Base-by-base conservation (phyloP, 1,140 invertebrate genomes). In the Pygmarrhopalites habei region DNA sequence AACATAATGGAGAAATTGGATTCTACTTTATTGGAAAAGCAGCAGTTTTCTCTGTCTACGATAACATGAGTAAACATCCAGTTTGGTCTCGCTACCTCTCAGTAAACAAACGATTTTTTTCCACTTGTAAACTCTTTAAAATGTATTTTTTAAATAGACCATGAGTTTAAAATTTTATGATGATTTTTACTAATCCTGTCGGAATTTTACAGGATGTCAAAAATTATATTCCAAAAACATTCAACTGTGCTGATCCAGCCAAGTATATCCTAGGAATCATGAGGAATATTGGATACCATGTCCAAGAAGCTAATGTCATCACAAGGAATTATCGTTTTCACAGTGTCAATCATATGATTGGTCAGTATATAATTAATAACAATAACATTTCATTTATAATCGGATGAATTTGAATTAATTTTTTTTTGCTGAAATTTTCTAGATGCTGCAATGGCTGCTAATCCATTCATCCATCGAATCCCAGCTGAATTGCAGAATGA, bases 381-480 rank as follows among this genome's bases (percentile, higher is more conserved):
- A 10, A 52, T 52, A 21, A 52, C 5, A 25, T 21, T 17, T 28
- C 26, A 23, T n/a, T 26, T 62, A 17, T 44, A 41, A 46, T 41
- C n/a, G 19, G 25, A 56, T 29, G 44, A 65, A 65, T 46, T 32
- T n/a, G n/a, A n/a, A 2, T 58, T 58, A 53, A 43, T 21, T 39
- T 14, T 60, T 23, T 5, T 29, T 30, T 21, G 12, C 32, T 29
- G 53, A 51, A n/a, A 49, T 14, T 58, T 26, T 30, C 25, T 59
- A 88, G 88, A 85, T 70, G 83, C 86, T 28, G 78, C 85, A 0
- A 77, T 77, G 61, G 86, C 88, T 0, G 82, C 90, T 3, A 89
- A 87, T 72, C 88, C 89, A 0, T 90, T 90, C 70, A 71, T 87
- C 44, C 74, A 79, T 2, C 75, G 81, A 26, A 83, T 92, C 60